phyloP scores from a whole-genome alignment of 1,140 invertebrate species.

The Pemphigus obesinymphae region DNA sequence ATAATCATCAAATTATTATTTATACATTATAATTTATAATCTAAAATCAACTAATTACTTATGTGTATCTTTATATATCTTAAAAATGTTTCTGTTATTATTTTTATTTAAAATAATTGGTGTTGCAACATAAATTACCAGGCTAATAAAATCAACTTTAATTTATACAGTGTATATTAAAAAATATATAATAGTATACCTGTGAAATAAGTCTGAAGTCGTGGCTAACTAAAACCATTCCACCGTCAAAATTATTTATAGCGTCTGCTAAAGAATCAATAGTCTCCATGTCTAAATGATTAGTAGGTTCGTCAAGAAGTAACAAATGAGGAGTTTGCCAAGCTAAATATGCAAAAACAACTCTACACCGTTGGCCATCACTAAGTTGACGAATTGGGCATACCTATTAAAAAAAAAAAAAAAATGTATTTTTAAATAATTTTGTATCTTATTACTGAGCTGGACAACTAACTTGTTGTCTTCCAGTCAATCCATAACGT shows the following conservation, averaged over 20 bases:
- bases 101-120: too few species aligned
- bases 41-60: too few species aligned
- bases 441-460: background rate
- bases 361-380: slow-evolving; percentile 96
- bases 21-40: too few species aligned
- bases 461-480: slow-evolving; percentile 73
- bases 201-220: slow-evolving; percentile 98
- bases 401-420: slow-evolving; percentile 66
- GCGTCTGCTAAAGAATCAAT: slow-evolving; percentile 97
- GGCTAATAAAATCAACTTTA: too few species aligned
- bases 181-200: slow-evolving; percentile 55
- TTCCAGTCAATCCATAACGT: slow-evolving; percentile 90
- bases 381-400: slow-evolving; percentile 96
- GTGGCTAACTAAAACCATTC: slow-evolving; percentile 95
- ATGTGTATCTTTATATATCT: too few species aligned
- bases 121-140: too few species aligned
- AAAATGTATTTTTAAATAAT: background rate
- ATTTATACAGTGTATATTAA: background rate
- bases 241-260: slow-evolving; percentile 96
- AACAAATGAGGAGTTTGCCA: slow-evolving; percentile 93
- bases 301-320: slow-evolving; percentile 95
- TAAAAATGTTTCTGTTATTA: too few species aligned
- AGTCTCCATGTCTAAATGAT: slow-evolving; percentile 99
- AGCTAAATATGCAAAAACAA: slow-evolving; percentile 96
- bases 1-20: too few species aligned